Percentiles rank a stretch among this genome's conserved stretches.
Evolutionary conservation across 2,888 invertebrate species (phyloP).

Genomic region (Adineta ricciae): DNA sequence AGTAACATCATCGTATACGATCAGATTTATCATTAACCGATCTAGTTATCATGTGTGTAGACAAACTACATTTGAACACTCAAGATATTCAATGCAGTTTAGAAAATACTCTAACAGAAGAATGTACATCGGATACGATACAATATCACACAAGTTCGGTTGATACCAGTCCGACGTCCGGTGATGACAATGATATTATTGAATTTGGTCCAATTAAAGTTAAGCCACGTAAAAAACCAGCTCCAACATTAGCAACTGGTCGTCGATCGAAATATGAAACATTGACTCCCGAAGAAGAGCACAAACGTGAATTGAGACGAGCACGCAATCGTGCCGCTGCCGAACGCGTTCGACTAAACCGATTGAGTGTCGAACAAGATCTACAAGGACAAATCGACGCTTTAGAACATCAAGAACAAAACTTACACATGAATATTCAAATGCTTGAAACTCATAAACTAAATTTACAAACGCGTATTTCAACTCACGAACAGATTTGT

Average conservation of each 20-base stretch:
- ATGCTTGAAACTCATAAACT: not conserved
- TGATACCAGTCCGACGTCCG: not conserved
- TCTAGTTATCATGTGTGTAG: not conserved
- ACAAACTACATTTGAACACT: not conserved
- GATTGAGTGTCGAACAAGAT: slow-evolving; percentile 8
- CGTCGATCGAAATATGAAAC: slow-evolving; percentile 28
- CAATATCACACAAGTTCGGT: not conserved
- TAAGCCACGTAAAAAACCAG: slow-evolving; percentile 26
- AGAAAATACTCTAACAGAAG: not conserved
- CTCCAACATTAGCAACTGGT: slow-evolving; percentile 30
- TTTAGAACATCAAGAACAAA: not conserved
- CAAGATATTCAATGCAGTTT: not conserved
- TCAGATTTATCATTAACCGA: not conserved
- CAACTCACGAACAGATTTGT: not conserved
- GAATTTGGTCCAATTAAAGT: slow-evolving; percentile 31
- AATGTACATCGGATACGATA: not conserved
- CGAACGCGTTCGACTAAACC: slow-evolving; percentile 28
- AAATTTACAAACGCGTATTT: not conserved
- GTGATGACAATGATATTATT: not conserved
- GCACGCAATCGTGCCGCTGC: slow-evolving; percentile 31
- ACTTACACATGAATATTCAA: not conserved
- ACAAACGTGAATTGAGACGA: slow-evolving; percentile 28
- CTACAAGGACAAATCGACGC: not conserved
- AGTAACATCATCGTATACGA: not conserved
- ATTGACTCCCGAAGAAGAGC: slow-evolving; percentile 27